A percentile compares a stretch with the other conserved stretches of the same genome.
Conservation (phyloP, 2,797 vertebrate genomes). For the Podargus strigoides region DNA sequence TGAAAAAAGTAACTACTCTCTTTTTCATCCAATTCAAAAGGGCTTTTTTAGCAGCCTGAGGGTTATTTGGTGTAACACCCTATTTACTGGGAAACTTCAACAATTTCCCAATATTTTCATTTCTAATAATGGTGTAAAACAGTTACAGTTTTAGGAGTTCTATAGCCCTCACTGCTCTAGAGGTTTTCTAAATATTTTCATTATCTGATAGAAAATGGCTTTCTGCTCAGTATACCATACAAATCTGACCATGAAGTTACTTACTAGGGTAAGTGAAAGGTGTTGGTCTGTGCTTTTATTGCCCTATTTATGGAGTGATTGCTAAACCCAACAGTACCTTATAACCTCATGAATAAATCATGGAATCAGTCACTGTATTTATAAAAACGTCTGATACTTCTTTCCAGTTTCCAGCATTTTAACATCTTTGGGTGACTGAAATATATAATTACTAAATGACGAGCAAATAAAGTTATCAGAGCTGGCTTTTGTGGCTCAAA, state of each 20-base stretch:
- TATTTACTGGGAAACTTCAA: slow-evolving; percentile 8
- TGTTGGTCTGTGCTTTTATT: slow-evolving; percentile 79
- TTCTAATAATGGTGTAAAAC: slow-evolving; percentile 39
- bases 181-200: slow-evolving; percentile 70
- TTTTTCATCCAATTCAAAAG: not conserved
- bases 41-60: not conserved
- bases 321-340: slow-evolving; percentile 65
- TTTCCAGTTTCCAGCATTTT: slow-evolving; percentile 55
- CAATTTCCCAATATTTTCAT: slow-evolving; percentile 38
- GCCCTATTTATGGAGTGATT: slow-evolving; percentile 72
- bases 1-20: not conserved
- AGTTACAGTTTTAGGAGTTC: slow-evolving; percentile 66
- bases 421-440: slow-evolving; percentile 46
- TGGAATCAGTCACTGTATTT: slow-evolving; percentile 62
- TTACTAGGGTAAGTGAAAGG: slow-evolving; percentile 70
- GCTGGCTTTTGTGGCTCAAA: not conserved
- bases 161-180: slow-evolving; percentile 57
- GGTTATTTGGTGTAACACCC: not conserved
- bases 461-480: slow-evolving; percentile 13
- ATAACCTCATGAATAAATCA: slow-evolving; percentile 69
- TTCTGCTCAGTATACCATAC: slow-evolving; percentile 74
- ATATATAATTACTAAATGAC: slow-evolving; percentile 1
- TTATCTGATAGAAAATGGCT: slow-evolving; percentile 71
- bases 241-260: slow-evolving; percentile 74
- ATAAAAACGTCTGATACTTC: slow-evolving; percentile 44